Conservation (phyloP, 2,113 vertebrate genomes). For the Plestiodon gilberti region DNA sequence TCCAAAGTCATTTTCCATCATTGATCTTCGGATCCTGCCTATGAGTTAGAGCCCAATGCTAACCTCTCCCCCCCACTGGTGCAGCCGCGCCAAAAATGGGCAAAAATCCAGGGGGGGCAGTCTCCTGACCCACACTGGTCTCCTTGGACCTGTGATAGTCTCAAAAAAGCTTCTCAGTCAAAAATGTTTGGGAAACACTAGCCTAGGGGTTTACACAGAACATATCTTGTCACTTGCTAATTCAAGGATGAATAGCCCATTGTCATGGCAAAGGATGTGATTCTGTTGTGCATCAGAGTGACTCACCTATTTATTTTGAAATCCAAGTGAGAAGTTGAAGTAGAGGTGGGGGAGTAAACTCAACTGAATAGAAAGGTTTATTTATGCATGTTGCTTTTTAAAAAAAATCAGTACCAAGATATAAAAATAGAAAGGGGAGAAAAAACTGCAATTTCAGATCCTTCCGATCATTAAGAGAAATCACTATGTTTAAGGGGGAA, state of each 20-base stretch:
- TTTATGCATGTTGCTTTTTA: conserved; percentile 35
- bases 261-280: conserved; percentile 23
- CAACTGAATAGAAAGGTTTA: conserved; percentile 58
- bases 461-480: conserved; percentile 49
- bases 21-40: too few relatives aligned
- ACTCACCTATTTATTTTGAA: not conserved
- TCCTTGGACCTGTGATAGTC: too few relatives aligned
- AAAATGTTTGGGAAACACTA: too few relatives aligned
- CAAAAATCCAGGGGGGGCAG: too few relatives aligned
- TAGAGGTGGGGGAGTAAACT: not conserved
- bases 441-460: conserved; percentile 43
- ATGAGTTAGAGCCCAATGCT: too few relatives aligned
- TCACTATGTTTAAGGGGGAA: conserved; percentile 49
- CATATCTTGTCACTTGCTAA: conserved; percentile 11
- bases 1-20: too few relatives aligned
- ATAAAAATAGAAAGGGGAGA: conserved; percentile 47
- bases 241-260: conserved; percentile 50
- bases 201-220: not conserved
- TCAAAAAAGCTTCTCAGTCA: too few relatives aligned
- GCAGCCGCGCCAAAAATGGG: too few relatives aligned
- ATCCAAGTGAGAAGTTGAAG: not conserved
- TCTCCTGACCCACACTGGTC: too few relatives aligned
- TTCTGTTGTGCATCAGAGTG: conserved; percentile 1
- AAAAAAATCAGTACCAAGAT: conserved; percentile 14
- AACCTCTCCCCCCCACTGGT: too few relatives aligned